Conservation (phyloP, 2,113 vertebrate genomes). For the Ammodramus savannarum region DNA sequence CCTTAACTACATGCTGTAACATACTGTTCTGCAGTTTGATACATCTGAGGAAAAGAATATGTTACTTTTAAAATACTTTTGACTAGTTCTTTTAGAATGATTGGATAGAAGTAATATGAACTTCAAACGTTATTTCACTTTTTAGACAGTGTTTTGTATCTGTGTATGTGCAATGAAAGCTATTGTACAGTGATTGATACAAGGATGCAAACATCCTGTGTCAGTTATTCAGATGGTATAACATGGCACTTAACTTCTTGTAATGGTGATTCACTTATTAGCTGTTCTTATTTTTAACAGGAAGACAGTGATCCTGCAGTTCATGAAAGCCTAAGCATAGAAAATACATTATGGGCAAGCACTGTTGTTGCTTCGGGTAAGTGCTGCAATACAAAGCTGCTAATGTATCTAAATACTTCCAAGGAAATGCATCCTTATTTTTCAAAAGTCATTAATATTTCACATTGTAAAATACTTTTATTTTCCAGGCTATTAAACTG, state of each 20-base stretch:
- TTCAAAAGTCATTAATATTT: not conserved
- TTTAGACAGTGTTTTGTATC: not conserved
- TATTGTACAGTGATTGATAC: not conserved
- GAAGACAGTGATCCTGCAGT: conserved; percentile 91
- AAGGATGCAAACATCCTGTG: not conserved
- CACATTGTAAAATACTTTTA: not conserved
- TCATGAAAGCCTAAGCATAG: conserved; percentile 93
- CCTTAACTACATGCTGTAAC: not conserved
- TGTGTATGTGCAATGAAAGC: not conserved
- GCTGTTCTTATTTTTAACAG: conserved; percentile 63
- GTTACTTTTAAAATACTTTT: not conserved
- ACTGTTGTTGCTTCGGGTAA: conserved; percentile 95
- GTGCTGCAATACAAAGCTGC: not conserved
- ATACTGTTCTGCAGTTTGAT: not conserved
- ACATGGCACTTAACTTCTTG: not conserved
- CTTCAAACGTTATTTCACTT: not conserved
- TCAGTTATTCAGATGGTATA: not conserved
- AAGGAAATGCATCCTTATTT: not conserved
- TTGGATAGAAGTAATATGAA: not conserved
- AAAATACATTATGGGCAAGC: conserved; percentile 96
- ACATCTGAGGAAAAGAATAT: not conserved
- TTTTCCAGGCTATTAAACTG: not conserved
- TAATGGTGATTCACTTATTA: not conserved
- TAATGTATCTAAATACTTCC: not conserved
- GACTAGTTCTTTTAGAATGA: not conserved